These are phyloP conservation scores for Sinonovacula constricta DNA, from an alignment of 1,140 invertebrate species.

Conservation along the genomic window DNA sequence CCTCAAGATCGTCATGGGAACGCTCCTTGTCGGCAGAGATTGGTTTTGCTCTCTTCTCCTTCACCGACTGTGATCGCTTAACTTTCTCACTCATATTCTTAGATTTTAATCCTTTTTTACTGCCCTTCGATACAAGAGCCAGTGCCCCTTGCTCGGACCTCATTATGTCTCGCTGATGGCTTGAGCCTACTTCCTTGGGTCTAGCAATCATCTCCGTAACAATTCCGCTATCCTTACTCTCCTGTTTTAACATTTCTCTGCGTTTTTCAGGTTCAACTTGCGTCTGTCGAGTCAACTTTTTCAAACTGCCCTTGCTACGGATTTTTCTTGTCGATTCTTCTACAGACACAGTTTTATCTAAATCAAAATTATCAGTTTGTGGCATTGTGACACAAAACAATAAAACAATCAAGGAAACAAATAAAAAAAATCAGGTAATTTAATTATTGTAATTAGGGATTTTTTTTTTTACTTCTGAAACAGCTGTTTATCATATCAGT, in stretches of 20 bases:
- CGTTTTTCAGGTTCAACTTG: slow-evolving; percentile 44
- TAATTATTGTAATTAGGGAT: too few species aligned
- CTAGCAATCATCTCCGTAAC: slow-evolving; percentile 58
- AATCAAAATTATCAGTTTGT: slow-evolving; percentile 2
- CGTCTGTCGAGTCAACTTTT: slow-evolving; percentile 23
- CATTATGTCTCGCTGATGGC: background rate
- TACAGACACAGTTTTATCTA: background rate
- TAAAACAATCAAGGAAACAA: too few species aligned
- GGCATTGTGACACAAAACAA: slow-evolving; percentile 18
- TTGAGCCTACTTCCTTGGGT: slow-evolving; percentile 55
- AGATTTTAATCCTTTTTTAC: slow-evolving; percentile 42
- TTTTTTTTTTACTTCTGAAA: too few species aligned
- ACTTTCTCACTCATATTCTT: slow-evolving; percentile 48
- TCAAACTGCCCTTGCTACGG: slow-evolving; percentile 8
- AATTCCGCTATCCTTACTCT: slow-evolving; percentile 59
- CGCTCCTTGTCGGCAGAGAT: background rate
- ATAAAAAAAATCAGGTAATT: too few species aligned
- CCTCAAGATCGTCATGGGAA: slow-evolving; percentile 56
- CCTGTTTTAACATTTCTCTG: slow-evolving; percentile 57
- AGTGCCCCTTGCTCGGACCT: slow-evolving; percentile 13
- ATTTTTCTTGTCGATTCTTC: slow-evolving; percentile 1
- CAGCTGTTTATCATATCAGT: too few species aligned
- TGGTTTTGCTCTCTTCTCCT: slow-evolving; percentile 31
- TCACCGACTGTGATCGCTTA: slow-evolving; percentile 48
- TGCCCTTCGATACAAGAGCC: background rate